Percentiles rank a stretch among this genome's conserved stretches.
phyloP scores from a whole-genome alignment of 2,888 invertebrate genomes.

The Pilophorus perplexus region DNA sequence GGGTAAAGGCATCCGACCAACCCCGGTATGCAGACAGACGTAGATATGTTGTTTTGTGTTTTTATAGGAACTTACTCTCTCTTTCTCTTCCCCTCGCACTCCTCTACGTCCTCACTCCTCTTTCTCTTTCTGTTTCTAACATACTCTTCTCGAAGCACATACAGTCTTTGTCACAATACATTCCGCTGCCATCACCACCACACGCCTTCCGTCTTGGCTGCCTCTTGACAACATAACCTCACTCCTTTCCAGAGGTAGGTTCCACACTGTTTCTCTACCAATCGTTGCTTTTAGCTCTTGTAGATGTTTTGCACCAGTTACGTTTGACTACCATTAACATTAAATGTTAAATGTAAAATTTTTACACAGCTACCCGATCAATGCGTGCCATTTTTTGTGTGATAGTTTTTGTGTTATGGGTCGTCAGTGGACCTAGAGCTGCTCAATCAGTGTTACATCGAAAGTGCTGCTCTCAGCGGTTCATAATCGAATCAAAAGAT shows the following conservation, averaged over 20 bases:
- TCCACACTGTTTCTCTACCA: background rate
- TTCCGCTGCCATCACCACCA: constrained; percentile 34
- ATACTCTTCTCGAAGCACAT: constrained; percentile 33
- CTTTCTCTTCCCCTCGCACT: constrained; percentile 19
- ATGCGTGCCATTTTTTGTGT: background rate
- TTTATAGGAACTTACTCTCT: constrained; percentile 42
- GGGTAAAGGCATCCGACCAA: constrained; percentile 4
- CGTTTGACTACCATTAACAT: background rate
- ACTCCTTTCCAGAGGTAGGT: constrained; percentile 13
- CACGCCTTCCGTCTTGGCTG: constrained; percentile 25
- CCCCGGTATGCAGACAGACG: constrained; percentile 39
- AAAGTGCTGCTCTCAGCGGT: no score
- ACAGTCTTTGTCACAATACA: constrained; percentile 38
- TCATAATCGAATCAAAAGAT: no score
- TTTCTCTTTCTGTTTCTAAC: constrained; percentile 25
- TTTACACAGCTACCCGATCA: no score
- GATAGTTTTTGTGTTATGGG: background rate
- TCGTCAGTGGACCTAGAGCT: no score
- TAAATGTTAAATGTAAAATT: no score
- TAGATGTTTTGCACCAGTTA: background rate
- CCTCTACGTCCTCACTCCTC: constrained; percentile 8
- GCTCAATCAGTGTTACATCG: no score
- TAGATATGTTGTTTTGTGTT: constrained; percentile 43
- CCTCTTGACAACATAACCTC: constrained; percentile 4
- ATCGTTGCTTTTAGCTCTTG: no score